Evolutionary conservation across 2,888 invertebrate species (phyloP).

Genomic region (Conops quadrifasciatus): DNA sequence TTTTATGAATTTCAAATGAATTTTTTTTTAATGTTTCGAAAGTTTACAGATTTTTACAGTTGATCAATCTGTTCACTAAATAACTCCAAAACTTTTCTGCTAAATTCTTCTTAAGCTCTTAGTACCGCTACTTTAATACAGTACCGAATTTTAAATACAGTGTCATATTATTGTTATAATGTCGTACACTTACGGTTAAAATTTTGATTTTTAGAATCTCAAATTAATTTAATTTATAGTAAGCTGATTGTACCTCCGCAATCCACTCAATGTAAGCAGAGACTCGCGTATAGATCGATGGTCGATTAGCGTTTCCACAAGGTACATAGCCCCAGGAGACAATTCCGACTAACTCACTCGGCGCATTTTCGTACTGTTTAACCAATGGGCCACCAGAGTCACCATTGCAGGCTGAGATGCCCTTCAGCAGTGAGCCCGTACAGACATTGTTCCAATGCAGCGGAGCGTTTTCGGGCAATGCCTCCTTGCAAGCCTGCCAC

Average conservation of each 20-base stretch:
- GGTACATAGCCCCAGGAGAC: constrained; percentile 68
- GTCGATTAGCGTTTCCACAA: constrained; percentile 62
- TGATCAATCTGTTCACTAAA: too few species aligned
- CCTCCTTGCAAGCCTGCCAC: constrained; percentile 48
- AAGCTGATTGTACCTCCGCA: constrained; percentile 49
- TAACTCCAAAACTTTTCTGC: background rate
- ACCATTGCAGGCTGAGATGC: constrained; percentile 65
- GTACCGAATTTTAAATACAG: background rate
- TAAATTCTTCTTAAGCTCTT: background rate
- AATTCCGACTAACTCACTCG: constrained; percentile 63
- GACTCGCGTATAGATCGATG: constrained; percentile 66
- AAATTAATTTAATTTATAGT: constrained; percentile 49
- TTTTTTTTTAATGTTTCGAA: too few species aligned
- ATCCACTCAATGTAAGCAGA: constrained; percentile 65
- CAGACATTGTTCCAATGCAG: constrained; percentile 64
- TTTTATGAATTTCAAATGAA: too few species aligned
- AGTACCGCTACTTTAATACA: background rate
- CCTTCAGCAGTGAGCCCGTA: constrained; percentile 63
- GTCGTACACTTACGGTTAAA: background rate
- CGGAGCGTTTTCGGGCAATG: constrained; percentile 51
- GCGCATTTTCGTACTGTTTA: constrained; percentile 44
- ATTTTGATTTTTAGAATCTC: background rate
- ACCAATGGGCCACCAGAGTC: constrained; percentile 63
- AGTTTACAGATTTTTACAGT: too few species aligned
- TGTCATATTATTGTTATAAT: background rate